Evolutionary conservation across 2,113 vertebrate species (phyloP).

Genomic region (Crotophaga sulcirostris): DNA sequence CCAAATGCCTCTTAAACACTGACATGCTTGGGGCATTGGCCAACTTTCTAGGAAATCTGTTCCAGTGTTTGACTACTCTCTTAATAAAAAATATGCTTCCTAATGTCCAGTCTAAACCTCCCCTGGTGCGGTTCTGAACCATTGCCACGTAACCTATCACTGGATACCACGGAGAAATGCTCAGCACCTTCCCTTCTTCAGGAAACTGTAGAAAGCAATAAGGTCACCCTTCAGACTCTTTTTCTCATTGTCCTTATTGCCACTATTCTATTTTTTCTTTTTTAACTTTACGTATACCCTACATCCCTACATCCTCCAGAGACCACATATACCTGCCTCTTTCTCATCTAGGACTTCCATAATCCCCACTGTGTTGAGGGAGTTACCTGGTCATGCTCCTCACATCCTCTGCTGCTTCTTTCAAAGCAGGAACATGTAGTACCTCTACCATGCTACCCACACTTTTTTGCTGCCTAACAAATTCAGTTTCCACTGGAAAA

Average conservation of each 20-base stretch:
- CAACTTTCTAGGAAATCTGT: neutral
- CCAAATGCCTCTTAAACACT: neutral
- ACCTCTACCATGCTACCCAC: too few relatives aligned
- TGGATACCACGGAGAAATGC: neutral
- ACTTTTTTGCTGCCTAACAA: neutral
- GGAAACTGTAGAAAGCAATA: neutral
- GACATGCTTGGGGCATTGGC: rapidly evolving
- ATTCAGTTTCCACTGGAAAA: neutral
- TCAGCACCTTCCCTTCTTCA: neutral
- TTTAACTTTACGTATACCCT: neutral
- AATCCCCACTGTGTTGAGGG: too few relatives aligned
- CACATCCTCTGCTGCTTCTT: neutral
- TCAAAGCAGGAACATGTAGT: neutral
- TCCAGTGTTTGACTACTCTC: neutral
- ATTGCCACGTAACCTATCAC: neutral
- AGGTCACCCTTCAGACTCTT: neutral
- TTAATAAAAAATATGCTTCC: neutral
- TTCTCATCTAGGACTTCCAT: neutral
- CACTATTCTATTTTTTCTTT: neutral
- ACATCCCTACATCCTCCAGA: neutral
- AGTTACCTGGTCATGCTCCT: neutral
- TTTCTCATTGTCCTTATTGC: neutral
- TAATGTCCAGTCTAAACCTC: neutral
- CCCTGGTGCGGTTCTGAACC: rapidly evolving
- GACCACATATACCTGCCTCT: neutral